A percentile compares a stretch with the other conserved stretches of the same genome.
These are phyloP conservation scores for Spilogale gracilis DNA, from an alignment of 2,113 vertebrate genomes.

Conservation along the genomic window DNA sequence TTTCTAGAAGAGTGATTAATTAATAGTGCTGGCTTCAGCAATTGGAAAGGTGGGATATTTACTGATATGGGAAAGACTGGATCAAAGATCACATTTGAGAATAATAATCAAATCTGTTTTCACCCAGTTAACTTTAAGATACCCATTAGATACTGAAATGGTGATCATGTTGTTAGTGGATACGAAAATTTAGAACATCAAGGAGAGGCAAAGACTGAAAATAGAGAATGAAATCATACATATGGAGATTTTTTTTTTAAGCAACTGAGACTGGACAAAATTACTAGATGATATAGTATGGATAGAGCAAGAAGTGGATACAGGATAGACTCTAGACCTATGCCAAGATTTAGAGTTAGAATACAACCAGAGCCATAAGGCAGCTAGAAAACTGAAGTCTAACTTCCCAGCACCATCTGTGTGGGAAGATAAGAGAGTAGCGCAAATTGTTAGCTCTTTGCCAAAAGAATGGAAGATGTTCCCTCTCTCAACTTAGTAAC, in stretches of 20 bases:
- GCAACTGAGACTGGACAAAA: neutral
- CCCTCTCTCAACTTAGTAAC: neutral
- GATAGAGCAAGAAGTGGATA: neutral
- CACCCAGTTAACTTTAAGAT: slow-evolving; percentile 21
- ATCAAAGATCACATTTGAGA: neutral
- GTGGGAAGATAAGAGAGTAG: neutral
- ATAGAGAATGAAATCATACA: neutral
- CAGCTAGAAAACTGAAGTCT: neutral
- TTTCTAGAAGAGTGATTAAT: neutral
- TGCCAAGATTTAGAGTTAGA: neutral
- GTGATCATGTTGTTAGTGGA: neutral
- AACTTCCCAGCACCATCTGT: neutral
- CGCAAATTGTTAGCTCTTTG: neutral
- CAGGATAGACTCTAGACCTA: neutral
- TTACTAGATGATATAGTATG: neutral
- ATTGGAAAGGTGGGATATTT: neutral
- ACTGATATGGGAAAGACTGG: neutral
- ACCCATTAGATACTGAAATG: neutral
- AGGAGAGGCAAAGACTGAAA: neutral
- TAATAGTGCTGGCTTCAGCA: neutral
- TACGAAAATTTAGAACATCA: neutral
- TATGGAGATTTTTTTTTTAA: neutral
- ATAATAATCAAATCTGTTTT: slow-evolving; percentile 26
- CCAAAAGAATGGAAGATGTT: neutral
- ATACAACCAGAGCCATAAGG: neutral